These are phyloP conservation scores for Smittia sp. DNA, from an alignment of 2,888 invertebrate genomes.

Conservation along the genomic window DNA sequence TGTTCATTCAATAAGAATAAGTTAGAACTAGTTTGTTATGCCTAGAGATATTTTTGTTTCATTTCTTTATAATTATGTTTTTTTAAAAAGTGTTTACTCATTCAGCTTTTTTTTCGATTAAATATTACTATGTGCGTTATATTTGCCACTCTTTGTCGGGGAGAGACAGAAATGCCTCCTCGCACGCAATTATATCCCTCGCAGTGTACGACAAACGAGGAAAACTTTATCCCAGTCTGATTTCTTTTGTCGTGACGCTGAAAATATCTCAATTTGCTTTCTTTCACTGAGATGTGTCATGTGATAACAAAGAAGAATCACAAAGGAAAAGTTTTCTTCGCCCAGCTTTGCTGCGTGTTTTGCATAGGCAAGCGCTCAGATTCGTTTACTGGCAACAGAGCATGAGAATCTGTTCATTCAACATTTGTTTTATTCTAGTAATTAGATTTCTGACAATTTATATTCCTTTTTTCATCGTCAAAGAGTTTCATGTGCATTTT, in stretches of 20 bases:
- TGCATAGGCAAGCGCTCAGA: neutral
- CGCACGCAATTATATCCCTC: neutral
- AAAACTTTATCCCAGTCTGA: neutral
- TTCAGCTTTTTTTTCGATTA: slow-evolving; percentile 9
- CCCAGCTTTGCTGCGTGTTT: neutral
- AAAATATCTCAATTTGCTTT: neutral
- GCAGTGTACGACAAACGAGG: neutral
- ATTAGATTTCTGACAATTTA: neutral
- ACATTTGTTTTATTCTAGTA: neutral
- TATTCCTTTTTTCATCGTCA: neutral
- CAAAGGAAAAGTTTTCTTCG: neutral
- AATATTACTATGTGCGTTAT: slow-evolving; percentile 40
- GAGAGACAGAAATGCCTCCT: neutral
- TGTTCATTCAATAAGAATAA: slow-evolving; percentile 7
- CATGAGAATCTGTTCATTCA: too few relatives aligned
- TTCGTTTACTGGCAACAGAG: too few relatives aligned
- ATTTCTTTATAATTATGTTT: neutral
- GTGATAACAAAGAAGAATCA: neutral
- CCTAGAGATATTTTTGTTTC: slow-evolving; percentile 2
- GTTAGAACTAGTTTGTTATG: neutral
- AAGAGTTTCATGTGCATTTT: slow-evolving; percentile 40
- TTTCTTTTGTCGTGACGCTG: neutral
- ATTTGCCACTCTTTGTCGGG: slow-evolving; percentile 1
- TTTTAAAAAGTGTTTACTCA: neutral
- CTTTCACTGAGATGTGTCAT: neutral